Base-by-base conservation (phyloP, 2,888 invertebrate genomes). In the Tenodera sinensis region DNA sequence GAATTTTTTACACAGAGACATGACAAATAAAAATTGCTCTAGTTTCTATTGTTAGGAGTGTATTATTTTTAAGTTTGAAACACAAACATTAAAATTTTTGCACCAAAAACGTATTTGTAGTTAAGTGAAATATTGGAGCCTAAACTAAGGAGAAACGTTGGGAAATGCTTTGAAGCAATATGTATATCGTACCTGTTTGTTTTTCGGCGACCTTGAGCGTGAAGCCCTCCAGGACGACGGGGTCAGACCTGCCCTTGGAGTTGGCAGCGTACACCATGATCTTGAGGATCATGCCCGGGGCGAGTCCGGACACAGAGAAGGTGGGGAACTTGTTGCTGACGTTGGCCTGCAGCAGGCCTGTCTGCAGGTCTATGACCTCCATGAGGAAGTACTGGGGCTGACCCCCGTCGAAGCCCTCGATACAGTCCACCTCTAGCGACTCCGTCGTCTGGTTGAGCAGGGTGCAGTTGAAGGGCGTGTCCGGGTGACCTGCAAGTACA, bases 221-320 rank as follows among this genome's bases (percentile, higher is more conserved):
- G 92, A 96, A 96, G 83, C 96, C 97, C 92, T 96, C 96, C 25
- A 97, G 93, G 88, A 95, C 93, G 28, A 96, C 95, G 0, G 95
- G 93, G 90, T 97, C 97, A 91, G 98, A 98, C 91, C 96, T 95
- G 27, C 98, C 98, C 92, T 97, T 96, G 9, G 96, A 95, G 93
- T 98, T 98, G 90, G 96, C 96, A 1, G 98, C 96, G 93, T 97
- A 98, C 90, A 98, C 95, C 88, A 96, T 94, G 93, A 98, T 96
- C 91, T 96, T 96, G 91, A 98, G 95, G 27, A 96, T 95, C 91
- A 96, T 96, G 9, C 97, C 98, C 0, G 98, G 95, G 89, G 97
- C 96, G 88, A 98, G 94, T 8, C 96, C 96, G 91, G 95, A 95
- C 1, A 98, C 96, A 89, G 96, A 96, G 94, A 98, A 97, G 71